These are phyloP conservation scores for Lithophane semibrunnea DNA, from an alignment of 2,888 invertebrate genomes.

Conservation along the genomic window DNA sequence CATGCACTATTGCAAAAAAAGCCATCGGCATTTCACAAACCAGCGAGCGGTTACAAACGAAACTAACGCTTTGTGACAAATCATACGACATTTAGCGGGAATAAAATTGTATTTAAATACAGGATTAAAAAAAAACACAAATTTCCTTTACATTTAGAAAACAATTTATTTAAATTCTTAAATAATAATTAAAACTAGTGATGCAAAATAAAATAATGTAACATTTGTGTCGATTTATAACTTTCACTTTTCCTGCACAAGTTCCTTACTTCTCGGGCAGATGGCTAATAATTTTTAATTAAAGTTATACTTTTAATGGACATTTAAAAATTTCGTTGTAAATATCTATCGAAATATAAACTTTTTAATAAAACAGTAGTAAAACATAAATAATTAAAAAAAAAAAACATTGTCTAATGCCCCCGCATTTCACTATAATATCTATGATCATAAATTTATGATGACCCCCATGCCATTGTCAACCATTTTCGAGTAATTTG, in stretches of 20 bases:
- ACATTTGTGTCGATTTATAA: neutral
- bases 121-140: neutral
- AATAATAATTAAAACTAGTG: constrained; percentile 12
- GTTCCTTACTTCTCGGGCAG: neutral
- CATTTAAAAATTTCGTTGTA: neutral
- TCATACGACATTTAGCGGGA: neutral
- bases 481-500: too few species aligned
- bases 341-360: neutral
- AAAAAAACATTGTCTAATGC: neutral
- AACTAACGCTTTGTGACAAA: neutral
- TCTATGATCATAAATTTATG: too few species aligned
- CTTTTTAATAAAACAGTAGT: neutral
- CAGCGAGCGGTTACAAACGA: neutral
- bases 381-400: neutral
- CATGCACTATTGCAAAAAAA: neutral
- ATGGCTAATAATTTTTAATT: neutral
- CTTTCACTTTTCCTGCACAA: neutral
- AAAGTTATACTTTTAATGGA: neutral
- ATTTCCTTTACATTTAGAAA: constrained; percentile 3
- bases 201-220: neutral
- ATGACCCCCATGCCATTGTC: too few species aligned
- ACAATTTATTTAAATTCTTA: constrained; percentile 7
- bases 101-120: neutral
- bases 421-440: too few species aligned
- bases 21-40: neutral